Percentiles rank a stretch among this genome's conserved stretches.
These are phyloP conservation scores for Idaea dimidiata DNA, from an alignment of 2,888 invertebrate species.

Conservation along the genomic window DNA sequence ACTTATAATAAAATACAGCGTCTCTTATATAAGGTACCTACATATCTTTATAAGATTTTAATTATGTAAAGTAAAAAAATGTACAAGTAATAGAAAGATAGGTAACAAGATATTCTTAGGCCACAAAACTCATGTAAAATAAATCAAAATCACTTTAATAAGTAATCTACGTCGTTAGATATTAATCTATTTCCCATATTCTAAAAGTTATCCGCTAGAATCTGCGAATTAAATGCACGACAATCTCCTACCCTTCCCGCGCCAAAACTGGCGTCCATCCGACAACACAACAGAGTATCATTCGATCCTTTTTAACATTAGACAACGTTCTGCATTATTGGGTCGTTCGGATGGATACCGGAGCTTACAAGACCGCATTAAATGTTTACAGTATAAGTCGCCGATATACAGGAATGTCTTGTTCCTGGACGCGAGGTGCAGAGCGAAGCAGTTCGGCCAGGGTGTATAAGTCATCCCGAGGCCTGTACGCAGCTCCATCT, in stretches of 20 bases:
- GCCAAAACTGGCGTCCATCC: conserved; percentile 45
- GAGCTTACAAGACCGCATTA: conserved; percentile 28
- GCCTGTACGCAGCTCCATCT: conserved; percentile 63
- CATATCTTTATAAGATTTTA: background rate
- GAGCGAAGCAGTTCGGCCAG: conserved; percentile 80
- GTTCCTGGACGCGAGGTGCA: conserved; percentile 75
- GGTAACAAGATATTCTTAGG: conserved; percentile 40
- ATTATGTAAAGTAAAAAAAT: background rate
- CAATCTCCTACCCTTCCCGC: conserved; percentile 54
- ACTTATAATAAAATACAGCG: conserved; percentile 12
- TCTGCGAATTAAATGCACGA: conserved; percentile 73
- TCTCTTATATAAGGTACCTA: background rate
- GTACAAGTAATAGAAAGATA: background rate
- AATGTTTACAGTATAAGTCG: conserved; percentile 80
- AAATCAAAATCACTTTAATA: conserved; percentile 28
- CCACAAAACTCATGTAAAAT: conserved; percentile 37
- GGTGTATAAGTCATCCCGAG: conserved; percentile 81
- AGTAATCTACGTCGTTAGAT: conserved; percentile 33
- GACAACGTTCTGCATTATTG: conserved; percentile 26
- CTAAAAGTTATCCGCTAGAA: conserved; percentile 64
- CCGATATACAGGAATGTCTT: conserved; percentile 81
- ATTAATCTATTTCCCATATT: conserved; percentile 43
- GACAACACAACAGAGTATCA: conserved; percentile 30
- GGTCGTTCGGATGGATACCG: conserved; percentile 44
- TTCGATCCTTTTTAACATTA: conserved; percentile 20